phyloP scores from a whole-genome alignment of 2,888 invertebrate species.

The Melanchra persicariae region DNA sequence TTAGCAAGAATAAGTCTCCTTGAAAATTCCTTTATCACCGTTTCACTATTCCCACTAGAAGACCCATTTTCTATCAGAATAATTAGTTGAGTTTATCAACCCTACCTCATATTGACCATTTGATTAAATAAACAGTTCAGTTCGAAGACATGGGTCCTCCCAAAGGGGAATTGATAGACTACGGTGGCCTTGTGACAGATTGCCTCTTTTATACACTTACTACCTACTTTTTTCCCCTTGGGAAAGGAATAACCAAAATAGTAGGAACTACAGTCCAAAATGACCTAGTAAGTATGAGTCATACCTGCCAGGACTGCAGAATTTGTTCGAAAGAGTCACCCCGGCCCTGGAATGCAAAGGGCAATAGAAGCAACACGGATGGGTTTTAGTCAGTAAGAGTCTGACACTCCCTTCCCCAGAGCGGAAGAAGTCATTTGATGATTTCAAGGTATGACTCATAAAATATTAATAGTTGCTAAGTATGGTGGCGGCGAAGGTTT shows the following conservation, averaged over 20 bases:
- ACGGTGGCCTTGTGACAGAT: slow-evolving; percentile 38
- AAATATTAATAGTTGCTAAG: background rate
- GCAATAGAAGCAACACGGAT: no score
- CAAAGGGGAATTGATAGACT: slow-evolving; percentile 33
- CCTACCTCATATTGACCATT: slow-evolving; percentile 14
- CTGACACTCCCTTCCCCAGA: no score
- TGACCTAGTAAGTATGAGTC: background rate
- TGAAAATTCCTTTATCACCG: background rate
- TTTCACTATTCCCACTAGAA: background rate
- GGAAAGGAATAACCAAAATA: slow-evolving; percentile 2
- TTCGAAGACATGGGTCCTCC: slow-evolving; percentile 43
- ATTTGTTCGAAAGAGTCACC: no score
- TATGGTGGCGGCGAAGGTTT: background rate
- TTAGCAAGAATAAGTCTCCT: background rate
- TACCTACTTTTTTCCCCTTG: slow-evolving; percentile 14
- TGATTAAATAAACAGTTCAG: slow-evolving; percentile 36
- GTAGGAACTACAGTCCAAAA: background rate
- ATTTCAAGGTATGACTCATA: no score
- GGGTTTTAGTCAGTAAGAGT: no score
- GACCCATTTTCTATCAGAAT: slow-evolving; percentile 7
- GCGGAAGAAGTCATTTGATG: no score
- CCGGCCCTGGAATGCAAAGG: no score
- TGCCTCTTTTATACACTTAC: slow-evolving; percentile 25
- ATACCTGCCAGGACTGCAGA: no score
- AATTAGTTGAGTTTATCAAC: slow-evolving; percentile 19